phyloP scores from a whole-genome alignment of 2,888 invertebrate species.

The Ormyrus labotus region DNA sequence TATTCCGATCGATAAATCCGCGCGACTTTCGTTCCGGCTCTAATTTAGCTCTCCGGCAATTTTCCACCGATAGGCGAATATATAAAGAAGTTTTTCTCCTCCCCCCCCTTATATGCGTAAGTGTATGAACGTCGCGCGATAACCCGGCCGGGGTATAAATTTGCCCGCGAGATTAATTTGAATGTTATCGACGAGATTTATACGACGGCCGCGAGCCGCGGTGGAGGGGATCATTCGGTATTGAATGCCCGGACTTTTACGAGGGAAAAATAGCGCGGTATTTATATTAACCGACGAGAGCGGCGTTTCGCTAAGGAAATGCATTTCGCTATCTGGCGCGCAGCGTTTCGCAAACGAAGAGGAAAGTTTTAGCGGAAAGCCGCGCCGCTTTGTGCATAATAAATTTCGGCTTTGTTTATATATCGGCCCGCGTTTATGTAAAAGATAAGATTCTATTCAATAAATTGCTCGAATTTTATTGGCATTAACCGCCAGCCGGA shows the following conservation, averaged over 20 bases:
- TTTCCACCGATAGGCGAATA: constrained; percentile 30
- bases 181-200: constrained; percentile 56
- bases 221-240: not conserved
- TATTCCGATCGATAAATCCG: constrained; percentile 31
- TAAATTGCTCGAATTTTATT: constrained; percentile 6
- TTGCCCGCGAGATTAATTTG: constrained; percentile 52
- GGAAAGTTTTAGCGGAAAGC: not conserved
- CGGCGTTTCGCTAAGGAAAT: not conserved
- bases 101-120: not conserved
- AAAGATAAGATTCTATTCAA: constrained; percentile 12
- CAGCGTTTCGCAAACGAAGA: constrained; percentile 4
- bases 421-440: not conserved
- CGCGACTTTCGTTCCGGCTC: not conserved
- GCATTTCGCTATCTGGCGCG: not conserved
- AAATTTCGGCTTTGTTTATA: not conserved
- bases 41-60: constrained; percentile 26
- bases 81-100: constrained; percentile 14
- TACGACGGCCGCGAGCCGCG: not conserved
- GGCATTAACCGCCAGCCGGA: too few species aligned
- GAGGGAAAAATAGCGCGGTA: constrained; percentile 33
- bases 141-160: constrained; percentile 28
- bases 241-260: constrained; percentile 9
- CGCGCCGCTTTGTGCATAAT: constrained; percentile 4
- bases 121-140: constrained; percentile 15
- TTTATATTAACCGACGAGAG: constrained; percentile 19